Base-by-base conservation (phyloP, 2,888 invertebrate genomes). In the Gymnocheta viridis region DNA sequence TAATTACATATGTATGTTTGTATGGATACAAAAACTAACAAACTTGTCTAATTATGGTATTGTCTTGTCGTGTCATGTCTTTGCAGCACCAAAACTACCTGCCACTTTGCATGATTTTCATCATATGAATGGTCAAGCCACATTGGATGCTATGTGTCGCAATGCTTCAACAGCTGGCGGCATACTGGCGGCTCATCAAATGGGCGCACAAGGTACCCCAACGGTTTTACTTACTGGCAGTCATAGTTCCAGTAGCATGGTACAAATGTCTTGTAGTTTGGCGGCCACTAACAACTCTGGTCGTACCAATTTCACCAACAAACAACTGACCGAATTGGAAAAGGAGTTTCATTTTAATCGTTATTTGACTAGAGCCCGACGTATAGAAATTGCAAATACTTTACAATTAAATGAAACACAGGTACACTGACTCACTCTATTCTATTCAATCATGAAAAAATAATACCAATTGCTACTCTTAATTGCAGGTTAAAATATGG, bases 321-420 rank as follows among this genome's bases (percentile, higher is more conserved):
- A 99, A 92, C 99, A 99, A 92, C 95, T 99, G 86, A 99, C 99
- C 2, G 99, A 99, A 92, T 94, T 99, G 87, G 99, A 99, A 92
- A 99, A 99, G 91, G 99, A 99, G 92, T 99, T 99, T 93, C 99
- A 99, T 92, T 99, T 98, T 93, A 99, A 99, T 93, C 99, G 98
- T 93, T 99, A 99, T 93, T 94, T 99, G 89, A 99, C 99, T 47
- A 93, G 99, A 87, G 99, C 98, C 47, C 93, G 99, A 87, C 94
- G 99, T 88, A 99, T 99, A 91, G 99, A 99, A 93, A 99, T 99
- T 87, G 99, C 99, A 0, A 97, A 98, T 2, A 96, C 98, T 3
- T 93, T 99, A 74, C 98, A 98, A 90, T 94, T 99, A 70, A 99
- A 99, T 92, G 99, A 99, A 92, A 98, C 99, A 1, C 99, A 99